Base-by-base conservation (phyloP, 1,140 invertebrate genomes). In the Zaprionus davidi region DNA sequence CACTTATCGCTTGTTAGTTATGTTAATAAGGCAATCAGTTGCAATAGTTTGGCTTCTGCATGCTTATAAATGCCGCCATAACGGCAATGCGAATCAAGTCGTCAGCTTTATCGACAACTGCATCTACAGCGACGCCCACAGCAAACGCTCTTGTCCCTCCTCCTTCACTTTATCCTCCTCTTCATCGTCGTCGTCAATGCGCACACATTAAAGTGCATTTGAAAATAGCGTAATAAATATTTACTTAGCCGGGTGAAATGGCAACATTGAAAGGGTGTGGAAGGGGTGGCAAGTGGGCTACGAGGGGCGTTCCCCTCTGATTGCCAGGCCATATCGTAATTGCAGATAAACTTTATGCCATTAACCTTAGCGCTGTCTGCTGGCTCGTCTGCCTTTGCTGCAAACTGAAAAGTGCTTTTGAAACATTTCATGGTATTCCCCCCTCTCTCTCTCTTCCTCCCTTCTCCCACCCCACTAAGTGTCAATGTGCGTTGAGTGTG, bases 321-420 rank as follows among this genome's bases (percentile, higher is more conserved):
- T 84, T 86, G 83, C 83, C 79, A 82, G 57, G 51, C 77, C 71
- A 90, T 90, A 90, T 88, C 85, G 85, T 90, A 84, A 88, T 88
- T 88, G 85, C 85, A 90, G 85, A 85, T 88, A 88, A 88, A 88
- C 76, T 90, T 88, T 88, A 72, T 90, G 85, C 85, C 85, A 88
- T 88, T 88, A 88, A 88, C 81, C 85, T 90, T 81, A 88, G 81
- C 71, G 59, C 62, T 83, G 84, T 87, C 84, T 85, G 82, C 67
- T 70, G 76, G 41, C 24, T 57, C 17, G 62, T 64, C 71, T 57
- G 69, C 57, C 6, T 13, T 2, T 34, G 15, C n/a, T 17, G 12
- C 71, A 60, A 69, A 70, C 64, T 67, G 68, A 51, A 88, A 88
- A 88, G 85, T 85, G 85, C 85, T 77, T 85, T 85, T 65, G 76